Percentiles rank a stretch among this genome's conserved stretches.
Evolutionary conservation across 2,797 vertebrate genomes (phyloP).

Genomic region (Esox masquinongy): DNA sequence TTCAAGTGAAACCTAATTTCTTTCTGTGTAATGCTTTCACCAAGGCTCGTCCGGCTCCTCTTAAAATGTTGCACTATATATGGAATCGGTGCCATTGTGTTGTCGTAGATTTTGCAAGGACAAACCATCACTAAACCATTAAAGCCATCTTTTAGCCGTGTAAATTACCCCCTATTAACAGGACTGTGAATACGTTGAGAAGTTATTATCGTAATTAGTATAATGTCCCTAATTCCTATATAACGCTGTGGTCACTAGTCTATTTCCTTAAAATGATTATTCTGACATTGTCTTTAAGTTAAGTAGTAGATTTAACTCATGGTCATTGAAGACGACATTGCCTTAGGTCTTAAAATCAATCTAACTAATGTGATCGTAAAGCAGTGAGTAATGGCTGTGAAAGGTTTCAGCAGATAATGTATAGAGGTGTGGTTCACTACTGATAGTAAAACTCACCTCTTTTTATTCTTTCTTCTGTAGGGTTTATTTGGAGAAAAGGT

Average conservation of each 20-base stretch:
- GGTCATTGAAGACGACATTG: conserved; percentile 24
- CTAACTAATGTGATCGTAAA: conserved; percentile 43
- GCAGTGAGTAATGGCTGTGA: conserved; percentile 37
- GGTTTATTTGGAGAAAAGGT: conserved; percentile 84
- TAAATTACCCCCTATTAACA: neutral
- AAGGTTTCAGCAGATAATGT: conserved; percentile 9
- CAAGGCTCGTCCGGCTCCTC: neutral
- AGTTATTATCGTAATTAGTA: neutral
- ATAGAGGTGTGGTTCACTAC: conserved; percentile 20
- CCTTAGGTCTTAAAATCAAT: conserved; percentile 34
- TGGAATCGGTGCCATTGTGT: neutral
- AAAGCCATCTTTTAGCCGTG: neutral
- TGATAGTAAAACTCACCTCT: conserved; percentile 24
- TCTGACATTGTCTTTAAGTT: conserved; percentile 17
- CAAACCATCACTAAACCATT: neutral
- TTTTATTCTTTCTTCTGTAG: conserved; percentile 65
- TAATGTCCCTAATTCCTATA: neutral
- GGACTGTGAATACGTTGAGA: neutral
- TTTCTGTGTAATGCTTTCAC: neutral
- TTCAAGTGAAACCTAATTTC: neutral
- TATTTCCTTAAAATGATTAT: conserved; percentile 23
- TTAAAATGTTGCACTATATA: neutral
- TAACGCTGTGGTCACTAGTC: neutral
- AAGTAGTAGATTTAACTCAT: conserved; percentile 20
- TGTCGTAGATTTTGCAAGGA: neutral